phyloP scores from a whole-genome alignment of 2,888 invertebrate species.

The Bursaphelenchus okinawaensis region DNA sequence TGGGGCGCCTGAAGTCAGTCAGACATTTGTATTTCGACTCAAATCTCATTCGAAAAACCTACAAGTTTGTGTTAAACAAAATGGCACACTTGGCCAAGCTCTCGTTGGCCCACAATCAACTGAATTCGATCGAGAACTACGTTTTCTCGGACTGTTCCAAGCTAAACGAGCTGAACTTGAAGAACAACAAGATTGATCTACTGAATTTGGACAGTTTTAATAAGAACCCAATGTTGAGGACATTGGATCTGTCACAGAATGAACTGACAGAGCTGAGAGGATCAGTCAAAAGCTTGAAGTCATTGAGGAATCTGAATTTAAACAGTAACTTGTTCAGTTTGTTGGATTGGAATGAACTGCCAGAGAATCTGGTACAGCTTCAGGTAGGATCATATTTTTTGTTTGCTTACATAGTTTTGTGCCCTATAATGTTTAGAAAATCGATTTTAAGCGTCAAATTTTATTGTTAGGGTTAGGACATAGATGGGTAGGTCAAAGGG shows the following conservation, averaged over 20 bases:
- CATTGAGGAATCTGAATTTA: constrained; percentile 66
- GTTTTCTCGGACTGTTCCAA: constrained; percentile 45
- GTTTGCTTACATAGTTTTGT: no score
- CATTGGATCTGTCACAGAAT: constrained; percentile 42
- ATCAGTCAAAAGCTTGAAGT: constrained; percentile 79
- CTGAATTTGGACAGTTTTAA: constrained; percentile 45
- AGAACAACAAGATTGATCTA: constrained; percentile 37
- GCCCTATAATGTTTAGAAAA: no score
- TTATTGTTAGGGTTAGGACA: no score
- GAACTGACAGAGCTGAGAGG: constrained; percentile 65
- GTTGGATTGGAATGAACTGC: constrained; percentile 34
- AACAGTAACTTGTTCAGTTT: constrained; percentile 24
- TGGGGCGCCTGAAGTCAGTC: constrained; percentile 36
- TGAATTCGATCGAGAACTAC: constrained; percentile 37
- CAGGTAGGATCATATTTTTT: no score
- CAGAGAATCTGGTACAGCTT: constrained; percentile 18
- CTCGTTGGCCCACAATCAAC: constrained; percentile 38
- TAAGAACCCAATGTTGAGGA: constrained; percentile 40
- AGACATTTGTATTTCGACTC: constrained; percentile 39
- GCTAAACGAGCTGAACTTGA: constrained; percentile 37
- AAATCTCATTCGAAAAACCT: constrained; percentile 40
- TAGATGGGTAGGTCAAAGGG: no score
- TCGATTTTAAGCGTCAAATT: no score
- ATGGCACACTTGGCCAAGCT: constrained; percentile 36
- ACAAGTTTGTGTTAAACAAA: constrained; percentile 46